Percentiles rank a stretch among this genome's conserved stretches.
Evolutionary conservation across 2,797 vertebrate species (phyloP).

Genomic region (Huso huso): DNA sequence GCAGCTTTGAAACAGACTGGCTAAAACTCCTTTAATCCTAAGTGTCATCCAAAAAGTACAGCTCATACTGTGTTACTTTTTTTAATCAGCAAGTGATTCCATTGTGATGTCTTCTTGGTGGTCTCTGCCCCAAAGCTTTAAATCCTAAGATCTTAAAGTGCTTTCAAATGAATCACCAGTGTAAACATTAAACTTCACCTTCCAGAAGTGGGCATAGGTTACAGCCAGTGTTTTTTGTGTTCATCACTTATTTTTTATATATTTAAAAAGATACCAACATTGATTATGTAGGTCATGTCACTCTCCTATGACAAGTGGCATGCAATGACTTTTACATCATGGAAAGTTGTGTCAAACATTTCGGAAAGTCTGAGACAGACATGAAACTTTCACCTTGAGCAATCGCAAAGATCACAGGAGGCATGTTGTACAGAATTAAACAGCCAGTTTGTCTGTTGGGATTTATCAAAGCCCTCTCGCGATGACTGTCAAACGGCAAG

Average conservation of each 20-base stretch:
- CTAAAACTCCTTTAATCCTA: too few relatives aligned
- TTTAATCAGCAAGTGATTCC: too few relatives aligned
- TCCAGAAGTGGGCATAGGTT: not conserved
- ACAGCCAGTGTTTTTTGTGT: not conserved
- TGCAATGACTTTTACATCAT: not conserved
- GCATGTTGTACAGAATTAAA: conserved; percentile 1
- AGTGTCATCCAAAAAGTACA: too few relatives aligned
- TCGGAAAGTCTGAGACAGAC: not conserved
- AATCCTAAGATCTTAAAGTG: not conserved
- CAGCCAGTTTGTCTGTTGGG: not conserved
- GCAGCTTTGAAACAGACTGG: too few relatives aligned
- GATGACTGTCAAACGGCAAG: not conserved
- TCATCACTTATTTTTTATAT: conserved; percentile 1
- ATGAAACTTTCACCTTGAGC: conserved; percentile 1
- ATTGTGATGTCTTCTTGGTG: not conserved
- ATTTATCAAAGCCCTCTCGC: not conserved
- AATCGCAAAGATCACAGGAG: not conserved
- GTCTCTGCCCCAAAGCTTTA: not conserved
- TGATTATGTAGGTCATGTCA: not conserved
- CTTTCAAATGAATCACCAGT: not conserved
- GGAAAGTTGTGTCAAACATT: not conserved
- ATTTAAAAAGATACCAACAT: not conserved
- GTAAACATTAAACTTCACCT: not conserved
- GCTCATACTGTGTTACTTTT: too few relatives aligned
- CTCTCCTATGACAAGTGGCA: not conserved